These are phyloP conservation scores for Poecilia latipinna DNA, from an alignment of 2,113 vertebrate genomes.

Conservation along the genomic window DNA sequence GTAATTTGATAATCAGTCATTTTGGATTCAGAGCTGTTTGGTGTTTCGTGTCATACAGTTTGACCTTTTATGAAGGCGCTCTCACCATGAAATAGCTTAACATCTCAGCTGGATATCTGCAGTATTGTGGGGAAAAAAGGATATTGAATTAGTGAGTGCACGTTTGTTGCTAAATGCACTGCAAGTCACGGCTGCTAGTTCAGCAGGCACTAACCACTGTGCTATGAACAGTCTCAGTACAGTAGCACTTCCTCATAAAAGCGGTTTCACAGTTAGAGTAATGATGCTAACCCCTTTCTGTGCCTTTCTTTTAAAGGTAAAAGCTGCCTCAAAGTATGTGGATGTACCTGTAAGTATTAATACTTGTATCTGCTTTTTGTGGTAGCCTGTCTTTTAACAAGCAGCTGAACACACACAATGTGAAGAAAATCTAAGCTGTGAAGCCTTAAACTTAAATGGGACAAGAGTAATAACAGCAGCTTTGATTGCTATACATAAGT, in stretches of 20 bases:
- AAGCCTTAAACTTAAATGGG: no score
- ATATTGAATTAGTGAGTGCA: slow-evolving; percentile 43
- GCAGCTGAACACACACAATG: no score
- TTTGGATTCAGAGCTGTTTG: background rate
- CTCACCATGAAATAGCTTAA: slow-evolving; percentile 24
- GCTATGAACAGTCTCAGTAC: background rate
- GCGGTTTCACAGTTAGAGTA: slow-evolving; percentile 17
- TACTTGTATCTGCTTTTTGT: background rate
- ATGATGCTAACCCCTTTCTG: slow-evolving; percentile 19
- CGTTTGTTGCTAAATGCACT: slow-evolving; percentile 26
- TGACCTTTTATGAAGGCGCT: slow-evolving; percentile 5
- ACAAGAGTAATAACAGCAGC: no score
- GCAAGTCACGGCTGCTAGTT: slow-evolving; percentile 18
- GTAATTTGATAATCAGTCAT: background rate
- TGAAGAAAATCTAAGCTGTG: no score
- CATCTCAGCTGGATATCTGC: slow-evolving; percentile 19
- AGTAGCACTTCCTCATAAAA: slow-evolving; percentile 22
- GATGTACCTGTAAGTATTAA: slow-evolving; percentile 96
- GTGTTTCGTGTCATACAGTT: background rate
- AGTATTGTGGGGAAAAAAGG: background rate
- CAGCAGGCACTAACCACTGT: background rate
- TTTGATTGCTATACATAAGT: no score
- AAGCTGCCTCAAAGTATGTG: slow-evolving; percentile 99
- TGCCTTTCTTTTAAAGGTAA: slow-evolving; percentile 88
- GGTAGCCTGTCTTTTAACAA: no score